Conservation (phyloP, 2,797 vertebrate species). For the Enteromius paludinosus region DNA sequence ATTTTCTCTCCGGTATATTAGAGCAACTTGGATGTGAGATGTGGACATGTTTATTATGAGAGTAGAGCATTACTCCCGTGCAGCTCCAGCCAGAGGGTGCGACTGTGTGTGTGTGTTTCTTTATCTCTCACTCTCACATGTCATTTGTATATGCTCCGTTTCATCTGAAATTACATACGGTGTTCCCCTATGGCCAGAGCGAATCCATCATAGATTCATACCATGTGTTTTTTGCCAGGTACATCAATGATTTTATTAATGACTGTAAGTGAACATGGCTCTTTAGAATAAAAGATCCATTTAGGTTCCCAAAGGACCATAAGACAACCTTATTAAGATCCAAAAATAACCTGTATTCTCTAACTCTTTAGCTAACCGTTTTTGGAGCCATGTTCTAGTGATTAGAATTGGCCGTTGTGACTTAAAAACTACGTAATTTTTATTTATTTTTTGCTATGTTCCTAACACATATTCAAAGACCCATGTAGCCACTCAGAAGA, state of each 20-base stretch:
- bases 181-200: constrained; percentile 27
- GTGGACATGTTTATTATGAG: constrained; percentile 70
- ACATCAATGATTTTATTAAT: neutral
- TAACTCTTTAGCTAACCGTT: neutral
- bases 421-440: neutral
- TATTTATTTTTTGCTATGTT: neutral
- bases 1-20: constrained; percentile 69
- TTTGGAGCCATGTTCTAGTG: neutral
- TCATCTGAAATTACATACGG: constrained; percentile 29
- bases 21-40: constrained; percentile 63
- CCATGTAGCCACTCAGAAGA: neutral
- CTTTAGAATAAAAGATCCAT: neutral
- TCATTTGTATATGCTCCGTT: constrained; percentile 51
- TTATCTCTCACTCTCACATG: constrained; percentile 18
- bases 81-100: constrained; percentile 37
- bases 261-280: neutral
- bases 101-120: constrained; percentile 6
- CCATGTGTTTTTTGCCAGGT: constrained; percentile 13
- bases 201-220: neutral
- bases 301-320: neutral
- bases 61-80: constrained; percentile 61
- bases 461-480: neutral
- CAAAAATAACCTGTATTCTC: neutral
- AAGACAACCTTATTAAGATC: neutral
- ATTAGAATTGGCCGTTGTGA: neutral